Conservation (phyloP, 1,140 invertebrate genomes). For the Apis mellifera region Amel_HAv3.1 CM009941.2:14021501-14022000, state of each 20-base stretch:
- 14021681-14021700: constrained; percentile 88
- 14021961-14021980: constrained; percentile 77
- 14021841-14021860: constrained; percentile 87
- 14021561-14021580: constrained; percentile 75
- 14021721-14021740: constrained; percentile 89
- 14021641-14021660: constrained; percentile 87
- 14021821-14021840: constrained; percentile 87
- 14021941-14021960: constrained; percentile 85
- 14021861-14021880: constrained; percentile 87
- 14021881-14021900: constrained; percentile 86
- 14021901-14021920: constrained; percentile 79
- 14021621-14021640: constrained; percentile 88
- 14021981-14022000: no score
- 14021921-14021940: constrained; percentile 84
- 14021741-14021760: constrained; percentile 91
- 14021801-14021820: constrained; percentile 90
- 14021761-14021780: constrained; percentile 88
- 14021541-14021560: constrained; percentile 76
- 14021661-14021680: constrained; percentile 87
- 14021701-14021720: constrained; percentile 88
- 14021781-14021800: constrained; percentile 90
- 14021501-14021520: constrained; percentile 77
- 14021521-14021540: constrained; percentile 74
- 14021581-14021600: constrained; percentile 88
- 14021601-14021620: constrained; percentile 88